Evolutionary conservation across 2,888 invertebrate genomes (phyloP).

Genomic region (Tinea pellionella): DNA sequence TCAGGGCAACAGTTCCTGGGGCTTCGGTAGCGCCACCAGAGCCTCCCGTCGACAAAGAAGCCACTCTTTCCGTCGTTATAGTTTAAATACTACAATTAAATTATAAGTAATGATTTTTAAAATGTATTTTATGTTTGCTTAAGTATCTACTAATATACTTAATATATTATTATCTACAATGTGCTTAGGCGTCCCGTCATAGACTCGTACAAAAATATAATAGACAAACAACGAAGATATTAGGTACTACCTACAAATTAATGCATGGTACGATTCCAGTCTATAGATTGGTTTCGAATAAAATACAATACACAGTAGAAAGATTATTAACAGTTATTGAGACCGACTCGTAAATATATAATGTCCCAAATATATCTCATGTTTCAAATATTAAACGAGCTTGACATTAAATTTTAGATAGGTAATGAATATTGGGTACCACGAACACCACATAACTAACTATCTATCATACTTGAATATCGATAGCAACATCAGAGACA

Average conservation of each 20-base stretch:
- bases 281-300: no score
- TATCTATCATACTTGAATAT: slow-evolving; percentile 10
- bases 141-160: no score
- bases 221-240: no score
- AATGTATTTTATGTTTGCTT: no score
- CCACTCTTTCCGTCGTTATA: background rate
- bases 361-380: background rate
- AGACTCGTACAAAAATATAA: no score
- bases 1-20: slow-evolving; percentile 19
- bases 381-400: slow-evolving; percentile 3
- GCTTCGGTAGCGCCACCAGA: slow-evolving; percentile 32
- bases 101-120: background rate
- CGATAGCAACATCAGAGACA: background rate
- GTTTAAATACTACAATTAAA: background rate
- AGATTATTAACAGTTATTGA: no score
- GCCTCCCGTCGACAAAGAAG: slow-evolving; percentile 13
- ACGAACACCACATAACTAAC: slow-evolving; percentile 7
- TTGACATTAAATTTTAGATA: slow-evolving; percentile 2
- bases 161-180: no score
- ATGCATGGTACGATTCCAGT: no score
- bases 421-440: slow-evolving; percentile 5
- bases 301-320: no score
- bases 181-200: no score
- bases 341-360: background rate
- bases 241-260: no score